phyloP scores from a whole-genome alignment of 2,113 vertebrate species.

The Calyptommatus sinebrachiatus region DNA sequence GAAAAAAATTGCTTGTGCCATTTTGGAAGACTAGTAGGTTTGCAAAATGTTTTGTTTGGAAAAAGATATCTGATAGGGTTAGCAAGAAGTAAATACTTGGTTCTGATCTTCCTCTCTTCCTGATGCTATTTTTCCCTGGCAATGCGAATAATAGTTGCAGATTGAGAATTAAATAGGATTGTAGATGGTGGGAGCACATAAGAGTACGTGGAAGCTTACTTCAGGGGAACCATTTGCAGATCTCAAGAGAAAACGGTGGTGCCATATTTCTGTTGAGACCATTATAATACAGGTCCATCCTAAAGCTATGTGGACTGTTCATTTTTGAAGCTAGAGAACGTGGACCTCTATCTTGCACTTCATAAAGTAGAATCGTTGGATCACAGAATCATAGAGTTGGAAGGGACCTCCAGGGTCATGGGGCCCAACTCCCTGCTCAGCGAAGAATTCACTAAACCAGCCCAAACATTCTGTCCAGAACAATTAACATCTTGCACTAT shows the following conservation, averaged over 20 bases:
- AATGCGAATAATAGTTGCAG: background rate
- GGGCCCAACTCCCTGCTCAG: too few species aligned
- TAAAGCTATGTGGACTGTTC: too few species aligned
- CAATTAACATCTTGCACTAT: too few species aligned
- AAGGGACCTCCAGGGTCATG: too few species aligned
- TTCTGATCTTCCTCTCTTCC: background rate
- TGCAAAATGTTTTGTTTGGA: background rate
- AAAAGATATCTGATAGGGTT: background rate
- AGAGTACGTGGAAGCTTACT: background rate
- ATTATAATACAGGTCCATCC: too few species aligned
- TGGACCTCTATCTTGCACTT: too few species aligned
- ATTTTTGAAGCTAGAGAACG: too few species aligned
- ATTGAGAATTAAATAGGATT: background rate
- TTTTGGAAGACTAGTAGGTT: background rate
- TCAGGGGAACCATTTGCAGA: fast-evolving
- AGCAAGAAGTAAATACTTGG: background rate
- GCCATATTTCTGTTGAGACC: background rate
- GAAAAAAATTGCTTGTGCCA: background rate
- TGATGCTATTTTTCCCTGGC: background rate
- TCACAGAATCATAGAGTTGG: too few species aligned
- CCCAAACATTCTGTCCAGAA: too few species aligned
- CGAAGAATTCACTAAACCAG: too few species aligned
- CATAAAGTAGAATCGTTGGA: too few species aligned
- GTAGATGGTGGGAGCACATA: background rate
- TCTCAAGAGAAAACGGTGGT: background rate